A percentile compares a stretch with the other conserved stretches of the same genome.
phyloP scores from a whole-genome alignment of 37 sponge, comb jelly and placozoan genomes.

The Dysidea cf. avara region DNA sequence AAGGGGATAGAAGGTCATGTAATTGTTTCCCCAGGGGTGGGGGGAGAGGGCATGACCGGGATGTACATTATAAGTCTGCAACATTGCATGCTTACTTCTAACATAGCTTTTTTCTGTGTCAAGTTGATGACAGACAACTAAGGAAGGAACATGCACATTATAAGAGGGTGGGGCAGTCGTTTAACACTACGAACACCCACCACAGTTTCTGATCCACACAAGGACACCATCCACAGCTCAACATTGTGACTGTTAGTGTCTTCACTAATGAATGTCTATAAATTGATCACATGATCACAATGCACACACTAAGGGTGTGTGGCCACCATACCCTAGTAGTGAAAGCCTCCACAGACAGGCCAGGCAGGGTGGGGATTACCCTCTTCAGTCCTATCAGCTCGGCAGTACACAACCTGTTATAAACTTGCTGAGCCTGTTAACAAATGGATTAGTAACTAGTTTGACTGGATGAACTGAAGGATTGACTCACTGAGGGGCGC shows the following conservation, averaged over 20 bases:
- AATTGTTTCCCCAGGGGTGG: no score
- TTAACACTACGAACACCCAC: slow-evolving; percentile 8
- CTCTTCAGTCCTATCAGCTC: slow-evolving; percentile 63
- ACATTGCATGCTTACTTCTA: slow-evolving; percentile 14
- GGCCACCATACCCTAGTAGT: slow-evolving; percentile 47
- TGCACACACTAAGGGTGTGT: not conserved
- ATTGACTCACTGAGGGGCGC: slow-evolving; percentile 39
- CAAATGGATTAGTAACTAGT: no score
- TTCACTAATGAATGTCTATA: not conserved
- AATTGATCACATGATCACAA: not conserved
- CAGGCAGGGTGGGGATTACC: slow-evolving; percentile 44
- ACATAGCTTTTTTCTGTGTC: slow-evolving; percentile 26
- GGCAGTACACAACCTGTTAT: slow-evolving; percentile 48
- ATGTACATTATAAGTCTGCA: not conserved
- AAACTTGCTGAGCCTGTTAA: slow-evolving; percentile 50
- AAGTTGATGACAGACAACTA: slow-evolving; percentile 56
- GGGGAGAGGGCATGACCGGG: not conserved
- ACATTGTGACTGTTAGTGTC: not conserved
- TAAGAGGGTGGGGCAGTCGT: not conserved
- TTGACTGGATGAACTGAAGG: no score
- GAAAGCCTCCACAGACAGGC: slow-evolving; percentile 42
- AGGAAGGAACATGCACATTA: not conserved
- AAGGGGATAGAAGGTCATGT: not conserved
- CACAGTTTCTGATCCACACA: slow-evolving; percentile 33
- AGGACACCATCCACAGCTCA: slow-evolving; percentile 59